These are phyloP conservation scores for Agapornis canus DNA, from an alignment of 2,797 vertebrate genomes.

Conservation along the genomic window DNA sequence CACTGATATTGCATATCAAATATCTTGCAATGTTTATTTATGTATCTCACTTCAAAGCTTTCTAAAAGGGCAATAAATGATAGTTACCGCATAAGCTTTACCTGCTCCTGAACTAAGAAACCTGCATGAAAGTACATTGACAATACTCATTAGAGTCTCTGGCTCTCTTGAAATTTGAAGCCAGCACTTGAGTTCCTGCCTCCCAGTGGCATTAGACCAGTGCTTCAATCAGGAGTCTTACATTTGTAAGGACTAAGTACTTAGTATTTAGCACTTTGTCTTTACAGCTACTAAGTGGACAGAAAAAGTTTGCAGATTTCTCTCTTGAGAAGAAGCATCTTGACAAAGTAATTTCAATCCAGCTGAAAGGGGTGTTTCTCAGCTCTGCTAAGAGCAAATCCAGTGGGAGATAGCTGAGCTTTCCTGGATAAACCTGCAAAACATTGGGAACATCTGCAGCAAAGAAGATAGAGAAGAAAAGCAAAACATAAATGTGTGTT, in stretches of 20 bases:
- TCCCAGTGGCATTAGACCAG: background rate
- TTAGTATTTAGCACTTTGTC: background rate
- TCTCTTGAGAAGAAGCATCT: background rate
- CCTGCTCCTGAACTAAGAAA: background rate
- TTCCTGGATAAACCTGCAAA: background rate
- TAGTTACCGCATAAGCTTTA: accelerated
- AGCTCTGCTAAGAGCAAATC: background rate
- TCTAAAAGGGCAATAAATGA: background rate
- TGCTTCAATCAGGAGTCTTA: background rate
- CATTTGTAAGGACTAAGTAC: background rate
- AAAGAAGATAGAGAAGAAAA: background rate
- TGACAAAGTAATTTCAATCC: background rate
- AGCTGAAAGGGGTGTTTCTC: background rate
- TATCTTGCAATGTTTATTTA: background rate
- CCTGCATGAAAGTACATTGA: background rate
- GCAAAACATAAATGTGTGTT: background rate
- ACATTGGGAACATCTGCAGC: background rate
- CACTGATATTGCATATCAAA: background rate
- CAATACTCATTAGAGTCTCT: accelerated
- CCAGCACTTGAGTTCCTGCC: background rate
- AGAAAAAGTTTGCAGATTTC: background rate
- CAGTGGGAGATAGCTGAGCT: background rate
- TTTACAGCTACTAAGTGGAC: background rate
- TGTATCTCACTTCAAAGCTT: background rate
- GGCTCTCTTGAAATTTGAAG: background rate